A percentile compares a stretch with the other conserved stretches of the same genome.
Conservation (phyloP, 2,797 vertebrate genomes). For the Peromyscus melanophrys region DNA sequence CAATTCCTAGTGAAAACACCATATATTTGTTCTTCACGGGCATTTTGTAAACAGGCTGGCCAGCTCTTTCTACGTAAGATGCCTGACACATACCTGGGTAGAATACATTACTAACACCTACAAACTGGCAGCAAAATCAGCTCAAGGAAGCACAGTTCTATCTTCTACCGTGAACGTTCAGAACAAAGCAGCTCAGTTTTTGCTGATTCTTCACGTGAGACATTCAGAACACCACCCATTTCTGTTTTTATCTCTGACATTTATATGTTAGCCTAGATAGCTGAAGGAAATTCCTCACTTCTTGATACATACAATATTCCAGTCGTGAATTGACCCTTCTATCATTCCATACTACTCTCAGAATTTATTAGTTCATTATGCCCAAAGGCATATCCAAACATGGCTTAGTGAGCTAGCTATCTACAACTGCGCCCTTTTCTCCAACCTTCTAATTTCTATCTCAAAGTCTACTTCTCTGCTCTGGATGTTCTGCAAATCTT, state of each 20-base stretch:
- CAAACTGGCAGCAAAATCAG: background rate
- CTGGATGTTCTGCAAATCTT: background rate
- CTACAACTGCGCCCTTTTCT: background rate
- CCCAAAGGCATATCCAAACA: background rate
- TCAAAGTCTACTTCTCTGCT: background rate
- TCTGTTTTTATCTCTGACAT: slow-evolving; percentile 59
- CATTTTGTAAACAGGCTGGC: slow-evolving; percentile 34
- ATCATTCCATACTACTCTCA: background rate
- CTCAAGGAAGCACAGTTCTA: background rate
- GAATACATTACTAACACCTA: slow-evolving; percentile 26
- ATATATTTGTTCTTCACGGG: background rate
- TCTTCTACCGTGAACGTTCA: background rate
- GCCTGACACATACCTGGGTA: background rate
- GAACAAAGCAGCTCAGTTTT: slow-evolving; percentile 21
- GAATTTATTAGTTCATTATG: slow-evolving; percentile 7
- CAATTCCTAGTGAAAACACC: background rate
- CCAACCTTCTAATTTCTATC: slow-evolving; percentile 3
- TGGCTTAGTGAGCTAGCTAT: background rate
- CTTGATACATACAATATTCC: slow-evolving; percentile 18
- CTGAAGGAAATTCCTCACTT: slow-evolving; percentile 18
- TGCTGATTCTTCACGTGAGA: background rate
- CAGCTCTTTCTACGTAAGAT: background rate
- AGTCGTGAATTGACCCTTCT: background rate
- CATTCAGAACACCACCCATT: slow-evolving; percentile 13
- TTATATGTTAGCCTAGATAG: background rate